These are phyloP conservation scores for Pandion haliaetus DNA, from an alignment of 2,113 vertebrate genomes.

Conservation along the genomic window DNA sequence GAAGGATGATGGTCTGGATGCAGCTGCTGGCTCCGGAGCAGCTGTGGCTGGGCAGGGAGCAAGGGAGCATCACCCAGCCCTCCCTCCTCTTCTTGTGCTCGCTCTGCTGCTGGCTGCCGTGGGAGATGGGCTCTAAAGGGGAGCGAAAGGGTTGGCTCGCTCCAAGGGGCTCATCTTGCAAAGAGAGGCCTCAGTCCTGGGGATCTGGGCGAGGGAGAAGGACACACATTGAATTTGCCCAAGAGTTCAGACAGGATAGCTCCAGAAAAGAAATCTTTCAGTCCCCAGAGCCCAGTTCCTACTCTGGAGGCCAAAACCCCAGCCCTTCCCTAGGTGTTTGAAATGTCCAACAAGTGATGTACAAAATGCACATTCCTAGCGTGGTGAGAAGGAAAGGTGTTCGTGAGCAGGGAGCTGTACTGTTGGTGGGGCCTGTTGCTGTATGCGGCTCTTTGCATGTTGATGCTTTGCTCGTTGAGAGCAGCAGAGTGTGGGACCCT, in stretches of 20 bases:
- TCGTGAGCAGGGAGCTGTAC: fast-evolving
- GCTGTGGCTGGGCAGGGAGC: neutral
- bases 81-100: neutral
- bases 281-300: neutral
- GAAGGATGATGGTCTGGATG: neutral
- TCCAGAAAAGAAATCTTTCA: neutral
- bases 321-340: neutral
- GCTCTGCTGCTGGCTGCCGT: neutral
- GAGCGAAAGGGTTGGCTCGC: neutral
- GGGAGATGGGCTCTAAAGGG: neutral
- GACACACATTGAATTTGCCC: neutral
- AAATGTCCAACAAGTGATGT: neutral
- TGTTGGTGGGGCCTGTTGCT: neutral
- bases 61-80: neutral
- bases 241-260: neutral
- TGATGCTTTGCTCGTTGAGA: neutral
- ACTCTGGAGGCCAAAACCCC: neutral
- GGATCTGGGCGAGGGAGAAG: neutral
- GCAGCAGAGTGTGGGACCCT: neutral
- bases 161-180: neutral
- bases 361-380: fast-evolving
- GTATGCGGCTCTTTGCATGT: fast-evolving
- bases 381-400: neutral
- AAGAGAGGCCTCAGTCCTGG: neutral
- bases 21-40: neutral